Evolutionary conservation across 2,797 vertebrate genomes (phyloP), one percentile per base, ranked within the genome.

Genomic region (Coreius guichenoti): DNA sequence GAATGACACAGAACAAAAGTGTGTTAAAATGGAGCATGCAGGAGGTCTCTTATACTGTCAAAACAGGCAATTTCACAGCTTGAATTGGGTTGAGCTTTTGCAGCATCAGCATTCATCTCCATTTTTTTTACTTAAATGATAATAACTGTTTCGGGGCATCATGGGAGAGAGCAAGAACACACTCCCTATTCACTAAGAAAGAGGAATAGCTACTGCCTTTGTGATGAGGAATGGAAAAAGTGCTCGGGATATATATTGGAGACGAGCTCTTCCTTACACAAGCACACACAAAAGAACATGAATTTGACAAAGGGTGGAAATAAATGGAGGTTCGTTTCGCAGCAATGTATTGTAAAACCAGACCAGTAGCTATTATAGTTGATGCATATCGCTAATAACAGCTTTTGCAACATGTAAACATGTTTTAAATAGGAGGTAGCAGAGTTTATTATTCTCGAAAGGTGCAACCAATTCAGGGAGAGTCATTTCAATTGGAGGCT

Each of bases 1-100:
- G 81, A 87, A 72, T 56, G 73, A 72, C 81, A 80, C 74, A 45
- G 82, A 87, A 90, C 87, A 90, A 90, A 86, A 89, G 85, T 82
- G 78, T 74, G 83, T 75, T 82, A 69, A 86, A 89, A 83, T 72
- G 56, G 87, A 84, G 87, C 83, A 72, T 79, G 87, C 87, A 83
- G 85, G 86, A 86, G 87, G 87, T 87, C 87, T 83, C 85, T 56
- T 51, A 29, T 51, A 56, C 85, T 87, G 88, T 91, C 88, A 90
- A 86, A 90, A 88, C 88, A 89, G 83, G 58, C 88, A 88, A 87
- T 88, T 88, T 88, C 84, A 86, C 87, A 87, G 86, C 87, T 83
- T 84, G 86, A 89, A 89, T 87, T 72, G 77, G 86, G 80, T 80
- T 45, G 81, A 82, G 75, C 51, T 87, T 87, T 63, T 88, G 90